Evolutionary conservation across 2,797 vertebrate genomes (phyloP).

Genomic region (Prionace glauca): DNA sequence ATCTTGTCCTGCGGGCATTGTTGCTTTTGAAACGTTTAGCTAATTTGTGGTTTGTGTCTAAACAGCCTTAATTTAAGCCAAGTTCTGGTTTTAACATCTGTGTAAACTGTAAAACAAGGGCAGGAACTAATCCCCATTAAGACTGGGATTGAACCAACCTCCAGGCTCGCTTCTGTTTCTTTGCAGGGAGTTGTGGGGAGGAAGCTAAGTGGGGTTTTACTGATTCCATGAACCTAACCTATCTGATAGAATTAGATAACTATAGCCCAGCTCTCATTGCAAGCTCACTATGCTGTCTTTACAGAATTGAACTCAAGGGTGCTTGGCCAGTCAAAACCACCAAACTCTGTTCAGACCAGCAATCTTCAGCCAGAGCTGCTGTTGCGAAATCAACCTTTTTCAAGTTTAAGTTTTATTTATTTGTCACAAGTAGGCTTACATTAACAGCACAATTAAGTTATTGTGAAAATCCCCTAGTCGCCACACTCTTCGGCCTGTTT

Average conservation of each 20-base stretch:
- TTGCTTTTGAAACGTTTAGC: background rate
- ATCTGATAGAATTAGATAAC: background rate
- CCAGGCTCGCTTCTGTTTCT: background rate
- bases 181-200: background rate
- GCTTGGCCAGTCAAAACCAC: no score
- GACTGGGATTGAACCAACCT: background rate
- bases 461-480: no score
- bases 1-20: background rate
- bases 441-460: no score
- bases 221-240: background rate
- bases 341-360: no score
- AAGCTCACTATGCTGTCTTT: background rate
- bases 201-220: background rate
- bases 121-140: background rate
- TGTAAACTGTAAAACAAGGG: constrained; percentile 22
- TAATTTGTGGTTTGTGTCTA: constrained; percentile 24
- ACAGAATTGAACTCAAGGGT: background rate
- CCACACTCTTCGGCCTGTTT: no score
- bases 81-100: background rate
- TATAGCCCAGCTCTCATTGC: background rate
- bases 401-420: no score
- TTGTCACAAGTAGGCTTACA: no score
- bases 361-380: no score
- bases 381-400: no score
- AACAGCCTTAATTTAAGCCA: background rate